Evolutionary conservation across 2,888 invertebrate species (phyloP).

Genomic region (Leucophenga montana): DNA sequence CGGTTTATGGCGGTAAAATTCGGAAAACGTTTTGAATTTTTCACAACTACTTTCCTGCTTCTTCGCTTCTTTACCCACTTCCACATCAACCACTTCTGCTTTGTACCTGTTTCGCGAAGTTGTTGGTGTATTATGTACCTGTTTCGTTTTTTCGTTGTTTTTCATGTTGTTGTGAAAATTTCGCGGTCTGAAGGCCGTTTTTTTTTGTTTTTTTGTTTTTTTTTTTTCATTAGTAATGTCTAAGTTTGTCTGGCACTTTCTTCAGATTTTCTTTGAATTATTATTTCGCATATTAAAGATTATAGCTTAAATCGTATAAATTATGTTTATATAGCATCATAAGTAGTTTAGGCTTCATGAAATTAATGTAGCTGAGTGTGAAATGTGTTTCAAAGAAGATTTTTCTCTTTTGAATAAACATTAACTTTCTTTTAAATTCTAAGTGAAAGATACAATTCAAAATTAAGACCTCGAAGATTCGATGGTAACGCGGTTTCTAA

Average conservation of each 20-base stretch:
- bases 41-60: background rate
- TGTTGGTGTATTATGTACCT: background rate
- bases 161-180: background rate
- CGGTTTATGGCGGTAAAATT: constrained; percentile 20
- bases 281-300: background rate
- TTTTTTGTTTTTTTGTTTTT: constrained; percentile 60
- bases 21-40: constrained; percentile 5
- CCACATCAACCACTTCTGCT: background rate
- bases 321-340: background rate
- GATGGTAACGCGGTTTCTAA: no score
- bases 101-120: constrained; percentile 5
- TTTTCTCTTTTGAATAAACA: no score
- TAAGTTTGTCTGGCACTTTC: constrained; percentile 49
- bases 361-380: no score
- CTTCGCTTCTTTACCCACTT: background rate
- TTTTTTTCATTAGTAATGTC: constrained; percentile 55
- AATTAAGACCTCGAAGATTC: no score
- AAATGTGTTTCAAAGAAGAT: no score
- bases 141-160: background rate
- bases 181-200: constrained; percentile 57
- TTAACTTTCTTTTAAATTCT: no score
- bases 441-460: no score
- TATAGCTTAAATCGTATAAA: background rate
- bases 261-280: constrained; percentile 16
- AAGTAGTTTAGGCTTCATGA: background rate